phyloP scores from a whole-genome alignment of 2,888 invertebrate genomes.

The Parnassius smintheus region DNA sequence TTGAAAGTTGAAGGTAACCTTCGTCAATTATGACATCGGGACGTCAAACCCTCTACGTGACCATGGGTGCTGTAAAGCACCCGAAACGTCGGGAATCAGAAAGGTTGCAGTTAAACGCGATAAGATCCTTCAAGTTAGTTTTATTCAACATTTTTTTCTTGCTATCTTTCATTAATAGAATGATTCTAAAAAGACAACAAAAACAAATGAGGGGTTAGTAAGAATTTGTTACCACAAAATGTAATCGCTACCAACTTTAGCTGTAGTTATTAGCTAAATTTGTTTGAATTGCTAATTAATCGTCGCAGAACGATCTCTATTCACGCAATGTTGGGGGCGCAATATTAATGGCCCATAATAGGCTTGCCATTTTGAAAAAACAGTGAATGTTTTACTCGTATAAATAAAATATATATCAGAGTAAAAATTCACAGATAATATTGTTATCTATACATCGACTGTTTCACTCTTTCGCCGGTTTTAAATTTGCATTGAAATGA shows the following conservation, averaged over 20 bases:
- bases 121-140: too few relatives aligned
- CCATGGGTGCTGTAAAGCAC: too few relatives aligned
- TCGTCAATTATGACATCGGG: too few relatives aligned
- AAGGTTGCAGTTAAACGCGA: too few relatives aligned
- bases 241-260: conserved; percentile 49
- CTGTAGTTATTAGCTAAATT: conserved; percentile 72
- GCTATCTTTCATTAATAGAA: too few relatives aligned
- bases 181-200: too few relatives aligned
- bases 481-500: too few relatives aligned
- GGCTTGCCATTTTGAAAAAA: conserved; percentile 33
- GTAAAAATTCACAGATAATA: not conserved
- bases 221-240: conserved; percentile 35
- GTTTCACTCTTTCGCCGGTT: not conserved
- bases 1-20: too few relatives aligned
- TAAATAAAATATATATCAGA: not conserved
- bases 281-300: conserved; percentile 75
- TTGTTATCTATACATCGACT: not conserved
- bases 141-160: too few relatives aligned
- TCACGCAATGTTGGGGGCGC: conserved; percentile 53
- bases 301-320: conserved; percentile 49
- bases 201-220: not conserved
- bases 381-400: too few relatives aligned
- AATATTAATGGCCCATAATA: conserved; percentile 34
- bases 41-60: too few relatives aligned
- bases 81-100: too few relatives aligned